These are phyloP conservation scores for Sus cebifrons DNA, from an alignment of 2,797 vertebrate species.

Conservation along the genomic window DNA sequence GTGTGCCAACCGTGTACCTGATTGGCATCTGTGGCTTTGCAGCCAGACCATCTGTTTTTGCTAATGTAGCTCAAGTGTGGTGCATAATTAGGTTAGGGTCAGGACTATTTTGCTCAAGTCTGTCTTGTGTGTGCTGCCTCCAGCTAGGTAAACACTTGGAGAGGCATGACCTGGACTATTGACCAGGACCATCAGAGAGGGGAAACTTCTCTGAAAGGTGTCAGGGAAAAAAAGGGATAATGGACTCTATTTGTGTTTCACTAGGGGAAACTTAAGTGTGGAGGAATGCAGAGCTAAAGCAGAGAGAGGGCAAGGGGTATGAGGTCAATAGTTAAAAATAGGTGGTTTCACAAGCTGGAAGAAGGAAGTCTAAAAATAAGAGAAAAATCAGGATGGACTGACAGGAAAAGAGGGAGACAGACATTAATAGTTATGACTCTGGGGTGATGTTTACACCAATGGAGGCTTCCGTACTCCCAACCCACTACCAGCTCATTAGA, in stretches of 20 bases:
- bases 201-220: background rate
- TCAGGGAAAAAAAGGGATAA: background rate
- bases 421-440: background rate
- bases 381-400: background rate
- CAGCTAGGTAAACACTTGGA: slow-evolving; percentile 57
- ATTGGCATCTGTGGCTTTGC: slow-evolving; percentile 83
- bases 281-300: background rate
- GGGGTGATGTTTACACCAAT: background rate
- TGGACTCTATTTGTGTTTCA: background rate
- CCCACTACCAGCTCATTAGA: background rate
- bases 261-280: too few relatives aligned
- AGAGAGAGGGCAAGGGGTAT: background rate
- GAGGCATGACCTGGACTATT: slow-evolving; percentile 48
- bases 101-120: slow-evolving; percentile 75
- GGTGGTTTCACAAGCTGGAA: background rate
- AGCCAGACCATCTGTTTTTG: slow-evolving; percentile 87
- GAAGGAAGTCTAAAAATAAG: background rate
- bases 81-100: slow-evolving; percentile 82
- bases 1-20: slow-evolving; percentile 71
- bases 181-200: slow-evolving; percentile 6
- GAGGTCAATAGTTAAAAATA: background rate
- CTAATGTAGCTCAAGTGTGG: slow-evolving; percentile 80
- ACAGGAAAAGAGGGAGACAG: background rate
- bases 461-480: background rate
- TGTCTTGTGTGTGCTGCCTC: slow-evolving; percentile 32